A percentile compares a stretch with the other conserved stretches of the same genome.
These are phyloP conservation scores for Pampusana beccarii DNA, from an alignment of 2,113 vertebrate species.

Conservation along the genomic window DNA sequence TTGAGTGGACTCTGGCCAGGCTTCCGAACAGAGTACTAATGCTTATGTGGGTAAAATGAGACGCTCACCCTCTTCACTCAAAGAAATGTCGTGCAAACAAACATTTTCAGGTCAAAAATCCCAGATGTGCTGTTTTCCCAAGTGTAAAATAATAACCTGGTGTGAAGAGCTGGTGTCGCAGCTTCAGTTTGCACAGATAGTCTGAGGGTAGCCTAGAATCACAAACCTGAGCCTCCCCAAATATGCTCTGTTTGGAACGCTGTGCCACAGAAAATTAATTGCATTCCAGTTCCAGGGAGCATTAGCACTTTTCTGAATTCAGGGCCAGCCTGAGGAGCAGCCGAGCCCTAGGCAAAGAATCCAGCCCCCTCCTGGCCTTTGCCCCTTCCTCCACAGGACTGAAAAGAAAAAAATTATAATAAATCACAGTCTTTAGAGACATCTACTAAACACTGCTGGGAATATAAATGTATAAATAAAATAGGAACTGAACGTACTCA, in stretches of 20 bases:
- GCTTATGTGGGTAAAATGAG: background rate
- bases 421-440: constrained; percentile 66
- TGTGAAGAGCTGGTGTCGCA: background rate
- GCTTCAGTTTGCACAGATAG: background rate
- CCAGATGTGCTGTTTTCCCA: background rate
- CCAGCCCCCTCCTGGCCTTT: constrained; percentile 65
- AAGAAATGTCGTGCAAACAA: constrained; percentile 38
- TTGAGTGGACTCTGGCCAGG: background rate
- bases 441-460: constrained; percentile 41
- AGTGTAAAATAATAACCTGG: background rate
- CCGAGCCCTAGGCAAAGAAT: constrained; percentile 63
- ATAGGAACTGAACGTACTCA: background rate
- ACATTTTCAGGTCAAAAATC: constrained; percentile 18
- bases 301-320: constrained; percentile 62
- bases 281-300: constrained; percentile 67
- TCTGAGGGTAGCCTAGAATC: constrained; percentile 31
- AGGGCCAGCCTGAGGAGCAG: constrained; percentile 60
- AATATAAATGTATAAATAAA: constrained; percentile 57
- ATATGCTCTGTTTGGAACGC: constrained; percentile 56
- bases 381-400: background rate
- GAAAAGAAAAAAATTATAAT: constrained; percentile 65
- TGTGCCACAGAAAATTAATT: constrained; percentile 65
- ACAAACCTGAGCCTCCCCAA: constrained; percentile 66
- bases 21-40: background rate
- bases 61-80: background rate